Percentiles rank a stretch among this genome's conserved stretches.
These are phyloP conservation scores for Smutsia temminckii DNA, from an alignment of 2,797 vertebrate species.

Conservation along the genomic window DNA sequence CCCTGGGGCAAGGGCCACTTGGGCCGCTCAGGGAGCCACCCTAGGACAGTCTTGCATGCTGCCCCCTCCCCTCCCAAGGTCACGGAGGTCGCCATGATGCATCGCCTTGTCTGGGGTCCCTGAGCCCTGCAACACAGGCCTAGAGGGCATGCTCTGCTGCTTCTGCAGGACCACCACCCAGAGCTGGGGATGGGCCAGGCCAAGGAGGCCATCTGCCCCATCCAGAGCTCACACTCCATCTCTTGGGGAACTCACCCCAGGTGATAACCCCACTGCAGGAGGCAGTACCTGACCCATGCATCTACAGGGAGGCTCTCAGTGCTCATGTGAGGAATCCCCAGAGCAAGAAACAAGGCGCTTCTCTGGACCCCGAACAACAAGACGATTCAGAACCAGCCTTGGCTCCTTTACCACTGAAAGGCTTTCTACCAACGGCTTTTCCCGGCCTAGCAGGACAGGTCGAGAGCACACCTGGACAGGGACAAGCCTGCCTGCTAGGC, in stretches of 20 bases:
- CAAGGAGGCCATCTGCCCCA: rapidly evolving
- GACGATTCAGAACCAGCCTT: rapidly evolving
- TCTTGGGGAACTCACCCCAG: rapidly evolving
- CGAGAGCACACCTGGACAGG: not conserved
- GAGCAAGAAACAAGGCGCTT: rapidly evolving
- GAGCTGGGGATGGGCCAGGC: not conserved
- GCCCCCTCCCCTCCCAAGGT: not conserved
- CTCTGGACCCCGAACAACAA: not conserved
- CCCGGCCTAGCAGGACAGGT: not conserved
- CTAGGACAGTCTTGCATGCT: rapidly evolving
- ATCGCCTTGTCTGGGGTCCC: rapidly evolving
- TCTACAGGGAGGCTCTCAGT: rapidly evolving
- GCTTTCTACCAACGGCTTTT: not conserved
- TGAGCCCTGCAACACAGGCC: not conserved
- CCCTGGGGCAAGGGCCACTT: rapidly evolving
- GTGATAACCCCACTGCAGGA: rapidly evolving
- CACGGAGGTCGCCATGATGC: rapidly evolving
- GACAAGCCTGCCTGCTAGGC: not conserved
- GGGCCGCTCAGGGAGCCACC: not conserved
- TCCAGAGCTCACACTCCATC: not conserved
- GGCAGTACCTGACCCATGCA: not conserved
- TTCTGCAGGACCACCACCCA: not conserved
- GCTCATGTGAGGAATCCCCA: not conserved
- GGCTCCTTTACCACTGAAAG: not conserved
- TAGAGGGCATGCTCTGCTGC: rapidly evolving